phyloP scores from a whole-genome alignment of 2,113 vertebrate genomes.

The Apaloderma vittatum region DNA sequence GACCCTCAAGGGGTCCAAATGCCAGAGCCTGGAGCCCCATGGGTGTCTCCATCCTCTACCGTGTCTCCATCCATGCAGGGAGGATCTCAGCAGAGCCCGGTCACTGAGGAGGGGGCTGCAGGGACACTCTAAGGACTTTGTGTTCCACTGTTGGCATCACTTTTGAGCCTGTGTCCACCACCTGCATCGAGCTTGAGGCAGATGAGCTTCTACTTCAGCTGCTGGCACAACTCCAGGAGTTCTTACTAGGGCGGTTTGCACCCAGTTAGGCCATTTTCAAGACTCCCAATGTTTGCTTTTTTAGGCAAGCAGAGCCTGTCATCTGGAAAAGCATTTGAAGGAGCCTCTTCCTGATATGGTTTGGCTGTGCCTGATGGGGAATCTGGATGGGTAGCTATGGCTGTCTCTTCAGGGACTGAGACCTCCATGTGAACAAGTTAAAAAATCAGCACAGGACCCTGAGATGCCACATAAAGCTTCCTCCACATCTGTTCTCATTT shows the following conservation, averaged over 20 bases:
- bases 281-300: neutral
- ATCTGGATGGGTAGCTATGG: neutral
- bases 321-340: neutral
- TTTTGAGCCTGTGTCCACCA: neutral
- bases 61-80: rapidly evolving
- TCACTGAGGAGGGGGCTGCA: neutral
- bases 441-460: neutral
- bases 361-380: neutral
- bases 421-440: neutral
- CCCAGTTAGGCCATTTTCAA: neutral
- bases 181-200: neutral
- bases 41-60: neutral
- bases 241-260: neutral
- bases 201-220: neutral
- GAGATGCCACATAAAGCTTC: neutral
- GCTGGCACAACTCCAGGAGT: neutral
- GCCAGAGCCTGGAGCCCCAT: no score
- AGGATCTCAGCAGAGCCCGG: neutral
- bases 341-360: neutral
- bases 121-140: neutral
- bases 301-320: neutral
- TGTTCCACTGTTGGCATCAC: neutral
- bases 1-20: no score
- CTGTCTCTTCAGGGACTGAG: neutral
- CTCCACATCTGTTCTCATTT: neutral